Conservation (phyloP, 2,113 vertebrate genomes). For the Cyprinodon tularosa region DNA sequence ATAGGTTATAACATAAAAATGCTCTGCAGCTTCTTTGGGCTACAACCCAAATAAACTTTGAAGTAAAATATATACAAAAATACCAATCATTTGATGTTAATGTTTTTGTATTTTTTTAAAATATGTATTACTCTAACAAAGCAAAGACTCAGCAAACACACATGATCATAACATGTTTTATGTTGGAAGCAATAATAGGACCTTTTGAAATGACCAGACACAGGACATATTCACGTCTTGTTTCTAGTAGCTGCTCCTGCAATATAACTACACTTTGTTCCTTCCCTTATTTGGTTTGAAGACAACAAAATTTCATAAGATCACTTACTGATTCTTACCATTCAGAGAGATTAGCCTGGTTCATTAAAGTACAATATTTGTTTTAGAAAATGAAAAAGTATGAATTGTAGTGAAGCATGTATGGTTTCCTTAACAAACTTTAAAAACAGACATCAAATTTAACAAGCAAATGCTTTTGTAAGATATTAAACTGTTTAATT, state of each 20-base stretch:
- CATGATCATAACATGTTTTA: conserved; percentile 7
- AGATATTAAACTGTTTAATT: not conserved
- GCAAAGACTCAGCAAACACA: not conserved
- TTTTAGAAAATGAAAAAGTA: not conserved
- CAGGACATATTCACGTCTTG: conserved; percentile 2
- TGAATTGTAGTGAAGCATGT: not conserved
- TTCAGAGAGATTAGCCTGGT: not conserved
- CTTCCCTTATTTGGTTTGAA: conserved; percentile 3
- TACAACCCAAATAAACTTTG: no score
- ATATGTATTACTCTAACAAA: no score
- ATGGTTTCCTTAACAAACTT: not conserved
- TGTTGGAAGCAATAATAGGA: not conserved
- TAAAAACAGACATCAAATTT: not conserved
- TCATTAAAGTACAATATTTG: conserved; percentile 14
- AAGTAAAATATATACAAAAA: no score
- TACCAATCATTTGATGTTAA: no score
- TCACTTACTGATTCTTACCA: conserved; percentile 13
- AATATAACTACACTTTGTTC: conserved; percentile 16
- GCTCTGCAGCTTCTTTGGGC: no score
- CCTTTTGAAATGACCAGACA: conserved; percentile 22
- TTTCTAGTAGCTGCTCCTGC: conserved; percentile 16
- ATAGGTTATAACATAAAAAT: no score
- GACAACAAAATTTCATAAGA: conserved; percentile 17
- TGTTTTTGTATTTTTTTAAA: no score
- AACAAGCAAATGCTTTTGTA: not conserved